Evolutionary conservation across 1,140 invertebrate species (phyloP), one percentile per base, ranked within the genome.

Genomic region (Ips typographus): DNA sequence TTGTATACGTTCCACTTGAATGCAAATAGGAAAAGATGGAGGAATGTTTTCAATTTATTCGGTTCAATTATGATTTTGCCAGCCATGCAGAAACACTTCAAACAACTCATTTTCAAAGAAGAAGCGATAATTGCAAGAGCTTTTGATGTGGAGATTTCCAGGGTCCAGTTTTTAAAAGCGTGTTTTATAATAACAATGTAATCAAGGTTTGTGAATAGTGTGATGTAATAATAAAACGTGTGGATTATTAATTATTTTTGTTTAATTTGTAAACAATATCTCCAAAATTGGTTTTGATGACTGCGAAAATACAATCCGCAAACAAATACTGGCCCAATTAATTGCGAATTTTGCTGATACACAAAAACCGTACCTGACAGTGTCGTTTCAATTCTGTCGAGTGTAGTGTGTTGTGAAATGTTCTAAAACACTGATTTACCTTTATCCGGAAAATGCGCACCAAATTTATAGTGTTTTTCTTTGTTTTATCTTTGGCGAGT

Each of bases 401-500:
- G 44, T 22, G 22, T 22, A 22, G 22, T 49, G 3, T 8, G 22
- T 49, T 49, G 44, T 8, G 22, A 49, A 8, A 22, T 3, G 44
- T 1, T 49, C 44, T 8, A 49, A 49, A 8, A 8, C 3, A 2
- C 44, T 8, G 6, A 49, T 55, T 55, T 55, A 55, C n/a, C n/a
- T 36, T 22, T 36, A 38, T 55, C 7, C n/a, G 6, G 52, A n/a
- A 55, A 37, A 55, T 55, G 8, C 37, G 5, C 6, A 37, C 36
- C 2, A 55, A 55, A 55, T 37, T 55, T 55, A 36, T 68, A 37
- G 42, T 56, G 4, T 38, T 63, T 55, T 49, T 61, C 37, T 51
- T 49, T 39, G 22, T 62, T 62, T 2, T 53, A 36, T 64, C 51
- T 41, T 6, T 64, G 22, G 8, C 62, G n/a, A 62, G 51, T 53